These are phyloP conservation scores for Orius insidiosus DNA, from an alignment of 1,140 invertebrate species.

Conservation along the genomic window DNA sequence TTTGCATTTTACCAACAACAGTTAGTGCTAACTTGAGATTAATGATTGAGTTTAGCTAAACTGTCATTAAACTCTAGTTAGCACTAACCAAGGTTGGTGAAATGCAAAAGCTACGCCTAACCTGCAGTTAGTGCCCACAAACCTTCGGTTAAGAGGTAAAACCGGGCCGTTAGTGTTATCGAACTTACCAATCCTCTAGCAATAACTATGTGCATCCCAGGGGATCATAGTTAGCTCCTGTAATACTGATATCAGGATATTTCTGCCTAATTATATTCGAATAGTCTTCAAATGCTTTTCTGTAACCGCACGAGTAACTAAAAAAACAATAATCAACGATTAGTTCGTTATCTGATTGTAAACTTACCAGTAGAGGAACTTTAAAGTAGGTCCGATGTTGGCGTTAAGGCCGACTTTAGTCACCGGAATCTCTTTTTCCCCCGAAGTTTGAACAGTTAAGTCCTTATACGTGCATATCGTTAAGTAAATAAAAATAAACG, in stretches of 20 bases:
- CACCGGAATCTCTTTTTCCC: constrained; percentile 34
- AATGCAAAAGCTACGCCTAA: no score
- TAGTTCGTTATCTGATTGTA: not conserved
- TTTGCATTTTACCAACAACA: no score
- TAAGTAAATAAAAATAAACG: constrained; percentile 10
- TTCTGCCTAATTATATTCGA: constrained; percentile 72
- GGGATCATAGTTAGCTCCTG: constrained; percentile 90
- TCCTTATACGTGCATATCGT: constrained; percentile 15
- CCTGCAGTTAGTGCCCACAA: no score
- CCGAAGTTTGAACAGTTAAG: constrained; percentile 17
- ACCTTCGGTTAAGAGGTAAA: no score
- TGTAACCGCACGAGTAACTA: constrained; percentile 71
- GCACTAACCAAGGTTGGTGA: no score
- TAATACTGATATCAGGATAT: constrained; percentile 79
- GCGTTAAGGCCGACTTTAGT: constrained; percentile 36
- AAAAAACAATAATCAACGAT: constrained; percentile 21
- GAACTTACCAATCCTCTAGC: constrained; percentile 70
- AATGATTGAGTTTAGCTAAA: no score
- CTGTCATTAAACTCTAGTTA: no score
- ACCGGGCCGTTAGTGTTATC: no score
- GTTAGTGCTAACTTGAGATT: no score
- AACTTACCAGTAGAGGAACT: constrained; percentile 64
- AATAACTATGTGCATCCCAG: constrained; percentile 58
- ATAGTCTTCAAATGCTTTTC: constrained; percentile 84
- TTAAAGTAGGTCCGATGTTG: constrained; percentile 50